Evolutionary conservation across 1,140 invertebrate species (phyloP).

Genomic region (Stegodyphus mimosarum): DNA sequence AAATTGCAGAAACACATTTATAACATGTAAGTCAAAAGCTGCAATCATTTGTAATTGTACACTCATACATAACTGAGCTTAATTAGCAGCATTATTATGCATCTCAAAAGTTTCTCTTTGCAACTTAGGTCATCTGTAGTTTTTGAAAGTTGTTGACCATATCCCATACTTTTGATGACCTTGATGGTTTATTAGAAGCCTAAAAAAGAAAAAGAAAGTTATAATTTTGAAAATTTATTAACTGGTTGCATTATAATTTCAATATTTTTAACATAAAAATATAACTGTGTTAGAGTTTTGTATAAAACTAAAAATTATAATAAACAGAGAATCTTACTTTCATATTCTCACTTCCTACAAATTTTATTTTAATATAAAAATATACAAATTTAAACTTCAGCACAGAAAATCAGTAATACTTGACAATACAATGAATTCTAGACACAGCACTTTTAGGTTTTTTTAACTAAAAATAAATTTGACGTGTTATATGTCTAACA

Average conservation of each 20-base stretch:
- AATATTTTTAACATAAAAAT: not conserved
- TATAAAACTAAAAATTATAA: too few species aligned
- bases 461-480: too few species aligned
- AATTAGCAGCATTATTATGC: not conserved
- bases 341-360: too few species aligned
- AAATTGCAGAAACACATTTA: constrained; percentile 38
- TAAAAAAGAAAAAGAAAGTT: constrained; percentile 20
- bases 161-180: constrained; percentile 62
- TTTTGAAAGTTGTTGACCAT: constrained; percentile 63
- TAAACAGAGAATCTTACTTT: too few species aligned
- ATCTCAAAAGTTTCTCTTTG: not conserved
- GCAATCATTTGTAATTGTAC: constrained; percentile 46
- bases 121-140: constrained; percentile 62
- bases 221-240: constrained; percentile 1
- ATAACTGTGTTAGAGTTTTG: not conserved
- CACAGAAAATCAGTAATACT: too few species aligned
- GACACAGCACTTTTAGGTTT: too few species aligned
- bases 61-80: constrained; percentile 37
- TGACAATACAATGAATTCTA: too few species aligned
- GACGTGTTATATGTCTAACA: too few species aligned
- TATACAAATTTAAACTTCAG: too few species aligned
- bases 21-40: constrained; percentile 31
- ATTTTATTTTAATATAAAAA: too few species aligned
- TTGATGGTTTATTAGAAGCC: constrained; percentile 54
- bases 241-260: not conserved